A percentile compares a stretch with the other conserved stretches of the same genome.
phyloP scores from a whole-genome alignment of 2,113 vertebrate species.

The Chaetodon auriga region DNA sequence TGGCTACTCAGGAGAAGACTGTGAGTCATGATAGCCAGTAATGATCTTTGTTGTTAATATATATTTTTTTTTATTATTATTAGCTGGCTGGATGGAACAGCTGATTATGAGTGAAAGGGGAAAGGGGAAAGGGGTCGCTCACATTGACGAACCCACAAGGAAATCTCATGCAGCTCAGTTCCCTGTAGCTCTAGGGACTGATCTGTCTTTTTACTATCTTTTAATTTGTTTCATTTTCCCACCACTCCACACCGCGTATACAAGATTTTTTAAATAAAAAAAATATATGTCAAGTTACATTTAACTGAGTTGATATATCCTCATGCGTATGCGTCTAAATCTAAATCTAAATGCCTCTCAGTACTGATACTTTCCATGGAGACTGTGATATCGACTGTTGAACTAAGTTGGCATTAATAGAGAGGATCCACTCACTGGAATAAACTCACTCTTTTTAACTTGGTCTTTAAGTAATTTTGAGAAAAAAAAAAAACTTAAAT shows the following conservation, averaged over 20 bases:
- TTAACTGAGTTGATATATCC: no score
- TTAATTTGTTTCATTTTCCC: neutral
- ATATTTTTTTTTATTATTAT: neutral
- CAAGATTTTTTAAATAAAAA: no score
- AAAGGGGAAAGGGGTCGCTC: neutral
- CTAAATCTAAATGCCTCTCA: neutral
- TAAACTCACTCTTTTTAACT: neutral
- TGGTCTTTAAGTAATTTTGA: neutral
- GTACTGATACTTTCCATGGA: neutral
- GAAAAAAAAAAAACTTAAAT: neutral
- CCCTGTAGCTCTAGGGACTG: neutral
- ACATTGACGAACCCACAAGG: neutral
- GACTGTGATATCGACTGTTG: neutral
- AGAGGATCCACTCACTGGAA: neutral
- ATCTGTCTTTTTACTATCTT: neutral
- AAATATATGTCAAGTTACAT: no score
- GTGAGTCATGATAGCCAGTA: constrained; percentile 83
- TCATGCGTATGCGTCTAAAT: neutral
- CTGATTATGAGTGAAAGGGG: neutral
- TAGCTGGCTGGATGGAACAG: neutral
- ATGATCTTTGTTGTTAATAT: neutral
- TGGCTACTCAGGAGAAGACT: constrained; percentile 94
- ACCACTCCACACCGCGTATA: no score
- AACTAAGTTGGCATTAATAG: neutral
- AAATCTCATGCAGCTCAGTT: neutral